Evolutionary conservation across 2,797 vertebrate species (phyloP).

Genomic region (Poeciliopsis gracilis): DNA sequence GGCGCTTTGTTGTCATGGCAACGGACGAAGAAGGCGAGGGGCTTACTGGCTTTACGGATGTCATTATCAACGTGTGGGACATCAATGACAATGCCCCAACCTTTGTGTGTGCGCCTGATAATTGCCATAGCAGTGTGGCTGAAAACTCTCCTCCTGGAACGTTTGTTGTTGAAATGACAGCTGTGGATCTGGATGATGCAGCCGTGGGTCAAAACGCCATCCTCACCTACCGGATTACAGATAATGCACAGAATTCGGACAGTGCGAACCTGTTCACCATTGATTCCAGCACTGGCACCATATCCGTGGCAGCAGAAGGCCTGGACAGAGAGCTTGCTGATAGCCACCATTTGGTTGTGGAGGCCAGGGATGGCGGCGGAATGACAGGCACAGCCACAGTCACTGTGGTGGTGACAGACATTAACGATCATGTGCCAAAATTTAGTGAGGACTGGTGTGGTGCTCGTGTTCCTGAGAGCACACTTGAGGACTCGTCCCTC

Average conservation of each 20-base stretch:
- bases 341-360: constrained; percentile 81
- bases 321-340: constrained; percentile 85
- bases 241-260: constrained; percentile 71
- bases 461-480: constrained; percentile 80
- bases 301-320: constrained; percentile 80
- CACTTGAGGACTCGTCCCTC: constrained; percentile 74
- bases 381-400: constrained; percentile 86
- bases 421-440: constrained; percentile 87
- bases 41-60: constrained; percentile 91
- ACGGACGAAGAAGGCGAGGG: constrained; percentile 92
- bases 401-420: constrained; percentile 81
- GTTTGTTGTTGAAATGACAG: constrained; percentile 86
- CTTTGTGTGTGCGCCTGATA: constrained; percentile 84
- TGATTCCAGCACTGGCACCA: constrained; percentile 83
- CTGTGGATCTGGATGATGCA: constrained; percentile 73
- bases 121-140: constrained; percentile 83
- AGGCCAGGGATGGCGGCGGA: constrained; percentile 89
- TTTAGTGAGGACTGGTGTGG: constrained; percentile 82
- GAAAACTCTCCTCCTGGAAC: constrained; percentile 87
- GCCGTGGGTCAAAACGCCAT: constrained; percentile 87
- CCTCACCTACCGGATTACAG: constrained; percentile 84
- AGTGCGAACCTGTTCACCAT: constrained; percentile 82
- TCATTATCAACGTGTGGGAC: constrained; percentile 91
- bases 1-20: constrained; percentile 91
- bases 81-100: constrained; percentile 89